Base-by-base conservation (phyloP, 2,797 vertebrate species). In the Onychomys arenicola region DNA sequence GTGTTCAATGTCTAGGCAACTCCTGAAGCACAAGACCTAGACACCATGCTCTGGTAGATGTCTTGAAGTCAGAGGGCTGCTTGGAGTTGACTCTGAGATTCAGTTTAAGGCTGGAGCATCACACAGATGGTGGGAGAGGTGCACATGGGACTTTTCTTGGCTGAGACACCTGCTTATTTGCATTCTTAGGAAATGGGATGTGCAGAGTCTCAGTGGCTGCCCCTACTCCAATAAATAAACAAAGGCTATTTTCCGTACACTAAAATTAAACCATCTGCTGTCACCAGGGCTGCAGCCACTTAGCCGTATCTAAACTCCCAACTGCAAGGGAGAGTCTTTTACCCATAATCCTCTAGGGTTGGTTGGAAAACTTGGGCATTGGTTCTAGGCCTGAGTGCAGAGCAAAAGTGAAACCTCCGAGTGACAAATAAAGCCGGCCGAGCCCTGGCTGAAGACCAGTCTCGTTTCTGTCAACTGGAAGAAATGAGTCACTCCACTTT, bases 21-120 rank as follows among this genome's bases (percentile, higher is more conserved):
- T 97, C 94, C 83, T 89, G 96, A 0, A 96, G 93, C 1, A 34
- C 63, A 96, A 93, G 98, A 97, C 23, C 0, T 95, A 87, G 94
- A 97, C 0, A 59, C 88, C 6, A 95, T 92, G 95, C 98, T 98
- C 95, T 61, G 40, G 0, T 98, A 86, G 97, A 95, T 0, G 1
- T 34, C 43, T 94, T 96, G 49, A 96, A 94, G 73, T 97, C 97
- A 0, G 95, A 97, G 11, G 55, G 92, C 23, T 80, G 90, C 0
- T 52, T 96, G 65, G 37, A 91, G 37, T 89, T 98, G 84, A 98
- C 97, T 49, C 90, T 49, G 34, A 95, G 96, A 40, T 97, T 97
- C 81, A 97, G 96, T 84, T 96, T 80, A 76, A 61, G 43, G 95
- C 96, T 43, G 71, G 67, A 65, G 96, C 91, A 5, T 96, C 97